Base-by-base conservation (phyloP, 2,113 vertebrate genomes). In the Cyprinodon variegatus region DNA sequence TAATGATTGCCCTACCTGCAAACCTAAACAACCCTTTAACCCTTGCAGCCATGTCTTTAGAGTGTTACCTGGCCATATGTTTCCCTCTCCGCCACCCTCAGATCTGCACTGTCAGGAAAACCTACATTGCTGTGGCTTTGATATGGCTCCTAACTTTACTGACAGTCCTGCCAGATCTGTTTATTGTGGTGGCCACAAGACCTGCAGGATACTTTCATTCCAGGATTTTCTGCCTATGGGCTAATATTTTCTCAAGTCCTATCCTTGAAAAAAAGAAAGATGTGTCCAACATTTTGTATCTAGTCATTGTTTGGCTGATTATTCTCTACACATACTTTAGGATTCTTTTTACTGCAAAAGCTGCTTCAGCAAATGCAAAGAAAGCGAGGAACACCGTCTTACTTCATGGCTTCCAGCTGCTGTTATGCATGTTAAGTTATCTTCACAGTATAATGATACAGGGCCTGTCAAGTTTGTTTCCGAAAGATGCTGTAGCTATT, bases 361-460 rank as follows among this genome's bases (percentile, higher is more conserved):
- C 70, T 2, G 79, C 77, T 0, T 78, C 60, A 0, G 22, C 4
- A 0, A 79, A 88, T 11, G 59, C 68, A 1, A 83, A 41, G 17
- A 94, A 93, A 65, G 92, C 93, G 22, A 67, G 84, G 11, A 92
- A 91, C 74, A 94, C 93, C 0, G 86, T 93, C 10, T 66, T 94
- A 7, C 89, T 92, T 0, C 93, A 94, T 1, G 89, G 81, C 0
- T 86, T 89, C 1, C 93, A 94, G 87, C 61, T 94, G 50, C 20
- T 92, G 4, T 45, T 94, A 17, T 91, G 88, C 46, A 93, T 93
- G 91, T 69, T 92, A 0, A 85, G 50, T 2, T 94, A 91, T 2
- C 59, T 90, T 22, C 8, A 53, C 10, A 65, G 5, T 15, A 15
- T 73, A n/a, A 14, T n/a, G 3, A 41, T 57, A 6, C 39, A 43